A percentile compares a stretch with the other conserved stretches of the same genome.
Evolutionary conservation across 1,140 invertebrate genomes (phyloP).

Genomic region (Venturia canescens): DNA sequence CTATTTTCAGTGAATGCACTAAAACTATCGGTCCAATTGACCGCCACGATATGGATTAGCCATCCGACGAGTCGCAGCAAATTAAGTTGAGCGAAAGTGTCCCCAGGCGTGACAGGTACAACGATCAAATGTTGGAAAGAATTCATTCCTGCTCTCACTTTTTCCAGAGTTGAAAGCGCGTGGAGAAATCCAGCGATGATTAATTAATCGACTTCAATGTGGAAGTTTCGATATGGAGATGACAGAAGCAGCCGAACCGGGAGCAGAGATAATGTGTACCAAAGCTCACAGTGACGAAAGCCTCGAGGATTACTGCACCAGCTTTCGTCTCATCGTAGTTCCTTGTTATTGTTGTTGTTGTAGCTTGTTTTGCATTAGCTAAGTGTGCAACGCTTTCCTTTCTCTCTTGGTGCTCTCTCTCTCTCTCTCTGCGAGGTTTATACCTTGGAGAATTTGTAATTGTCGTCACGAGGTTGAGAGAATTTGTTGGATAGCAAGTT

Average conservation of each 20-base stretch:
- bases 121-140: too few species aligned
- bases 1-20: too few species aligned
- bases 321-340: slow-evolving; percentile 24
- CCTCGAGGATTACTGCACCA: slow-evolving; percentile 31
- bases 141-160: neutral
- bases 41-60: too few species aligned
- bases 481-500: slow-evolving; percentile 16
- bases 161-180: neutral
- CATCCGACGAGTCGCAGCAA: too few species aligned
- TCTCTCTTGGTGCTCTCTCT: neutral
- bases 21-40: too few species aligned
- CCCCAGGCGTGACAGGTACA: too few species aligned
- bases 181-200: neutral
- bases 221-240: slow-evolving; percentile 18
- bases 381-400: neutral
- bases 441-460: slow-evolving; percentile 33
- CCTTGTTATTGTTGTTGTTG: slow-evolving; percentile 32
- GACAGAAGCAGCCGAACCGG: slow-evolving; percentile 22
- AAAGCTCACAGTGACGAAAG: neutral
- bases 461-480: slow-evolving; percentile 37
- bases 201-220: slow-evolving; percentile 14
- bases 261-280: slow-evolving; percentile 22
- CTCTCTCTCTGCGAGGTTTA: neutral
- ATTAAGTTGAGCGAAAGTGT: too few species aligned
- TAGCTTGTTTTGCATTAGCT: slow-evolving; percentile 2